These are phyloP conservation scores for Steinernema scapterisci DNA, from an alignment of 2,888 invertebrate species.

Conservation along the genomic window DNA sequence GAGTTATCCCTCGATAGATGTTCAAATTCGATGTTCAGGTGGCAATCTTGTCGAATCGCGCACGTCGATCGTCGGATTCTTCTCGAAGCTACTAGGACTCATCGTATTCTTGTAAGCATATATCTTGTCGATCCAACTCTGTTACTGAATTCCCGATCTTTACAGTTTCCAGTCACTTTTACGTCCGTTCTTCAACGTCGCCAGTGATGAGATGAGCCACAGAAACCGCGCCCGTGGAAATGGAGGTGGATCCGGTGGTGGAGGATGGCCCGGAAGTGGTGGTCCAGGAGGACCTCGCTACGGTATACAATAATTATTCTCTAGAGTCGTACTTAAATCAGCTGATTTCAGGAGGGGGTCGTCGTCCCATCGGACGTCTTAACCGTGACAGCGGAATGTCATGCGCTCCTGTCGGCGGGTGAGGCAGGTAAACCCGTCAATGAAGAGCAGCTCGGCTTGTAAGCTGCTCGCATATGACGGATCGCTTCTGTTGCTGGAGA, in stretches of 20 bases:
- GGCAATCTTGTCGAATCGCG: not conserved
- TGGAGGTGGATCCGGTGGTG: not conserved
- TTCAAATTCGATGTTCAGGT: not conserved
- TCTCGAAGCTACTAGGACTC: not conserved
- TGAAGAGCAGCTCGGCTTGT: not conserved
- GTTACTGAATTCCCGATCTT: not conserved
- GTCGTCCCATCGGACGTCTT: conserved; percentile 9
- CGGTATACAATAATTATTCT: not conserved
- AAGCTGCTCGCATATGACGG: not conserved
- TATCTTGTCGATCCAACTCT: not conserved
- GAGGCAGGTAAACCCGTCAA: conserved; percentile 18
- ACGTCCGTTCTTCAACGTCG: not conserved
- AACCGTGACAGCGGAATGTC: conserved; percentile 13
- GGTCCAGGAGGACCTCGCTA: conserved; percentile 17
- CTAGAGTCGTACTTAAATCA: too few species aligned
- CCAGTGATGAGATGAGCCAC: not conserved
- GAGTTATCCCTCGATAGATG: not conserved
- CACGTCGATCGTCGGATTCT: not conserved
- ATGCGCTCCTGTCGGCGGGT: conserved; percentile 19
- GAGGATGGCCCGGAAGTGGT: conserved; percentile 21
- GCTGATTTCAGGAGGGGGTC: not conserved
- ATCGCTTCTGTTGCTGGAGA: not conserved
- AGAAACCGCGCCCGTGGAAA: not conserved
- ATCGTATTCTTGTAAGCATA: conserved; percentile 9
- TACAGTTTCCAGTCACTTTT: conserved; percentile 19